These are phyloP conservation scores for Tetramorium parvispinum DNA, from an alignment of 1,140 invertebrate species.

Conservation along the genomic window DNA sequence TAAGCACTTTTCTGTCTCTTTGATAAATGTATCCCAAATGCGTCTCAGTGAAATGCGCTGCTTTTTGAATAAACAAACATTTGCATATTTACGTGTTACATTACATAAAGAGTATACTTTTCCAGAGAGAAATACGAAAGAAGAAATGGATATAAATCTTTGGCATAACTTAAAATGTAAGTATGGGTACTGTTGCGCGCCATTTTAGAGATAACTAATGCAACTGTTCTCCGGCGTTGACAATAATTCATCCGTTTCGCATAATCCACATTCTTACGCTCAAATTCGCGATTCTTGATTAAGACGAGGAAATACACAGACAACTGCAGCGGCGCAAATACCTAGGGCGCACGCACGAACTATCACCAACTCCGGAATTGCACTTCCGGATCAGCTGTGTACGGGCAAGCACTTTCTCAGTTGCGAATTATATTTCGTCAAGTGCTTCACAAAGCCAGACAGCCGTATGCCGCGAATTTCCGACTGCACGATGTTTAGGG, in stretches of 20 bases:
- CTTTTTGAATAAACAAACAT: slow-evolving; percentile 21
- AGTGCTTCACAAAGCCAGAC: slow-evolving; percentile 62
- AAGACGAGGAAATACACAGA: slow-evolving; percentile 32
- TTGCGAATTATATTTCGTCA: slow-evolving; percentile 68
- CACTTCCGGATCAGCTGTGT: slow-evolving; percentile 57
- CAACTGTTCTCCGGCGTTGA: background rate
- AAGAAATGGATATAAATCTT: background rate
- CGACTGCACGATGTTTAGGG: slow-evolving; percentile 59
- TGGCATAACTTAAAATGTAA: background rate
- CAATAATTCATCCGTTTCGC: slow-evolving; percentile 14
- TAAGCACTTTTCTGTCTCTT: slow-evolving; percentile 15
- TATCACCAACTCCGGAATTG: slow-evolving; percentile 54
- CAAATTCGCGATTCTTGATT: slow-evolving; percentile 43
- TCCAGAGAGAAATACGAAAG: background rate
- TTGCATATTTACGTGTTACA: slow-evolving; percentile 17
- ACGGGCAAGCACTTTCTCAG: slow-evolving; percentile 57
- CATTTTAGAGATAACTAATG: slow-evolving; percentile 3
- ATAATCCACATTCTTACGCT: slow-evolving; percentile 36
- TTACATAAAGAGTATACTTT: slow-evolving; percentile 7
- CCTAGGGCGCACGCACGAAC: slow-evolving; percentile 34
- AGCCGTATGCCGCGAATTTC: slow-evolving; percentile 56
- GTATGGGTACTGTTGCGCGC: background rate
- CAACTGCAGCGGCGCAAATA: slow-evolving; percentile 28
- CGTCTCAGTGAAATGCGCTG: background rate
- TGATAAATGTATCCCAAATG: slow-evolving; percentile 27